Base-by-base conservation (phyloP, 2,797 vertebrate genomes). In the Sebastes minor region DNA sequence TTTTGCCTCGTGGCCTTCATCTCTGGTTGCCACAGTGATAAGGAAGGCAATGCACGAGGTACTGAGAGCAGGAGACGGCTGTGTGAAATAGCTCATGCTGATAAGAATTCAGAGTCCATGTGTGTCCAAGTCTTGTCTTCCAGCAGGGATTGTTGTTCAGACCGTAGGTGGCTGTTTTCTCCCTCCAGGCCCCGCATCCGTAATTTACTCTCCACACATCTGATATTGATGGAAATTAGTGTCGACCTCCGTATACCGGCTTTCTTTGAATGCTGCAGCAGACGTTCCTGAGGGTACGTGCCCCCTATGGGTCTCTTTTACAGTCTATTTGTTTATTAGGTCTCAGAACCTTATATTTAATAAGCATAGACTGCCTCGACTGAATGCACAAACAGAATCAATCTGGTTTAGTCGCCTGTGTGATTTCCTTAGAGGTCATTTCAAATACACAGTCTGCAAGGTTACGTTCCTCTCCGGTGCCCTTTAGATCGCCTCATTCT, bases 211-310 rank as follows among this genome's bases (percentile, higher is more conserved):
- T 86, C 6, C 78, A 87, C 88, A 82, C 82, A 81, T 85, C 67
- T 85, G 68, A 83, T 89, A 86, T 84, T 88, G 89, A 91, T 90
- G 89, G 71, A 89, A 91, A 92, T 88, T 71, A 88, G 57, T 71
- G 67, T 76, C 8, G 63, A 87, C 66, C 76, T 80, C 82, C 1
- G 1, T 74, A 35, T 59, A 35, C 70, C 27, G 12, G 18, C 62
- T 84, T 73, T 62, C 70, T 89, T 84, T 81, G 49, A 85, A 76
- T 83, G 71, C 60, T 61, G 70, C 7, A 55, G 64, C 72, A 78
- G 81, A 83, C 22, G n/a, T 38, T 87, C 83, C 74, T 72, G 27
- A 76, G 77, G 78, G 72, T 59, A 64, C 57, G 53, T 27, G 57
- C 4, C 0, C 9, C 0, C 65, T 59, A 23, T 55, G 57, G 59